Conservation (phyloP, 2,113 vertebrate species). For the Microtus ochrogaster region DNA sequence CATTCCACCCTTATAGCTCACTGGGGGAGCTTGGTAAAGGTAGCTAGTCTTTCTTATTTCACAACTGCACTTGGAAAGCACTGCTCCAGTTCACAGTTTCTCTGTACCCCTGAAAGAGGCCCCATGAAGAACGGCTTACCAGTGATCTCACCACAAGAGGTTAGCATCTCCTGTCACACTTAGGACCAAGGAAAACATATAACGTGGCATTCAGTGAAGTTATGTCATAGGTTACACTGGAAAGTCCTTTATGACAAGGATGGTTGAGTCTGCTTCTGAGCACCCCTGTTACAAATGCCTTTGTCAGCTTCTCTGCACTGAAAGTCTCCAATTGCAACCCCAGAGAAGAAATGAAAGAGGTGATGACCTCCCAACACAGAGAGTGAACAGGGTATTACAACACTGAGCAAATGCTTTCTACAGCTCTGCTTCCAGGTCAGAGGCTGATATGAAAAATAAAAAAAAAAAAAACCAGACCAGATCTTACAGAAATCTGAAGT, state of each 20-base stretch:
- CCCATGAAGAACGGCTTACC: not conserved
- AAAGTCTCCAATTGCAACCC: not conserved
- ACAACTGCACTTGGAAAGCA: not conserved
- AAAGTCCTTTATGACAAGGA: not conserved
- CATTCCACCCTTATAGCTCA: not conserved
- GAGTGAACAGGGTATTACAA: rapidly evolving
- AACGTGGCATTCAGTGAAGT: not conserved
- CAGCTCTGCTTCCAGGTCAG: not conserved
- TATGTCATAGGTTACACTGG: not conserved
- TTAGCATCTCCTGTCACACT: not conserved
- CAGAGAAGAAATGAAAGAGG: not conserved
- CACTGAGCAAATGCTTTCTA: not conserved
- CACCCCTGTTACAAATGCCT: not conserved
- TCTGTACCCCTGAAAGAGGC: not conserved
- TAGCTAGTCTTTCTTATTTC: not conserved
- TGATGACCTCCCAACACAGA: not conserved
- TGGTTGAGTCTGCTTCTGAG: not conserved
- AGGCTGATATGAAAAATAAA: not conserved
- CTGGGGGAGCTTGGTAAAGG: not conserved
- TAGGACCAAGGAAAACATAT: not conserved
- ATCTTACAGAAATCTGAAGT: not conserved
- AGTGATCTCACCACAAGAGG: not conserved
- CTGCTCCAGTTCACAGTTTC: not conserved
- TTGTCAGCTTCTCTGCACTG: not conserved
- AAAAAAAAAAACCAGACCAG: not conserved